Conservation (phyloP, 1,140 invertebrate species). For the Sweltsa coloradensis region DNA sequence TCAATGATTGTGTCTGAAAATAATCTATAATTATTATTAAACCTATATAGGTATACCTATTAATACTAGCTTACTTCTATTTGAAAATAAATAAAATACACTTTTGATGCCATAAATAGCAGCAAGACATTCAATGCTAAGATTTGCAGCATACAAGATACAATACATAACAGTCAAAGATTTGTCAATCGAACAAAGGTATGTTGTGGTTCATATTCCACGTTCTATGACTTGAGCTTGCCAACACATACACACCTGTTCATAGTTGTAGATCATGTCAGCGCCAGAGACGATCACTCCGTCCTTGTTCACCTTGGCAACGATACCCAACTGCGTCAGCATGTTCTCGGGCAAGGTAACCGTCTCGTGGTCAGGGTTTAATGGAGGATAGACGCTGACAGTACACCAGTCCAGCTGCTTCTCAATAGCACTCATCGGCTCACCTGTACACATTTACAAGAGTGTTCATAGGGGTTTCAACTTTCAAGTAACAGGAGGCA, state of each 20-base stretch:
- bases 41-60: too few relatives aligned
- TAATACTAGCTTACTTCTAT: too few relatives aligned
- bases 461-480: too few relatives aligned
- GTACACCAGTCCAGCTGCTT: slow-evolving; percentile 74
- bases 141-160: neutral
- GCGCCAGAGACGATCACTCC: slow-evolving; percentile 74
- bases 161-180: neutral
- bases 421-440: slow-evolving; percentile 25
- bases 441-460: too few relatives aligned
- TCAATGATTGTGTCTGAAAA: too few relatives aligned
- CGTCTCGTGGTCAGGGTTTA: slow-evolving; percentile 90
- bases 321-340: slow-evolving; percentile 55
- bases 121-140: neutral
- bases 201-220: neutral
- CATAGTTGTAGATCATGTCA: slow-evolving; percentile 74
- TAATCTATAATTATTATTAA: too few relatives aligned
- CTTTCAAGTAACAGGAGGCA: too few relatives aligned
- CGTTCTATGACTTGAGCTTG: neutral
- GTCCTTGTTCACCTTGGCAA: slow-evolving; percentile 66
- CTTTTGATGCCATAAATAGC: too few relatives aligned
- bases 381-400: slow-evolving; percentile 80
- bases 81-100: too few relatives aligned
- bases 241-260: slow-evolving; percentile 43
- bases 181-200: neutral
- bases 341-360: slow-evolving; percentile 63